Evolutionary conservation across 1,140 invertebrate species (phyloP).

Genomic region (Platyscapa corneri): DNA sequence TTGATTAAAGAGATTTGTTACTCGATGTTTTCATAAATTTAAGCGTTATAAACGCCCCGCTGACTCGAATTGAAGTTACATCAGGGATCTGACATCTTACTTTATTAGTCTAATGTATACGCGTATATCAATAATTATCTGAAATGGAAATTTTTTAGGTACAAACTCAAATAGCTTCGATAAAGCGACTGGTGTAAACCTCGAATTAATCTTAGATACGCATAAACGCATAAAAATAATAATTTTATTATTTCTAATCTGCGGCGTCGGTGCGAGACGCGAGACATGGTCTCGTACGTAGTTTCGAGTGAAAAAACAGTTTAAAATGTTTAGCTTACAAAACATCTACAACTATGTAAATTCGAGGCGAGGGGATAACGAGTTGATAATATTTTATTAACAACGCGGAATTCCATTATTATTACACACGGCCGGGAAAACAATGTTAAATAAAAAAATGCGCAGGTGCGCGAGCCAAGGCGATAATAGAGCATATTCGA

Average conservation of each 20-base stretch:
- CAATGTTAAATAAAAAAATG: not conserved
- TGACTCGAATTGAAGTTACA: not conserved
- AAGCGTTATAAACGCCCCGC: not conserved
- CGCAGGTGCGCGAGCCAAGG: not conserved
- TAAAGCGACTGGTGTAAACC: not conserved
- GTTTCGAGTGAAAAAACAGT: not conserved
- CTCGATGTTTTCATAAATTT: not conserved
- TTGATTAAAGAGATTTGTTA: not conserved
- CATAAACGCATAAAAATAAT: not conserved
- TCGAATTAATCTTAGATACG: not conserved
- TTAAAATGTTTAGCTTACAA: not conserved
- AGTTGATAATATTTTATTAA: not conserved
- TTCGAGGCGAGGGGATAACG: not conserved
- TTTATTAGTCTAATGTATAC: not conserved
- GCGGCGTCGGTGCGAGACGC: no score
- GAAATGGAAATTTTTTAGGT: not conserved
- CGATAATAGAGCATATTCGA: not conserved
- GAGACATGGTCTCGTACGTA: not conserved
- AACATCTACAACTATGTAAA: not conserved
- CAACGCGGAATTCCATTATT: not conserved
- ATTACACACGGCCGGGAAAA: not conserved
- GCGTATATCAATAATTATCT: not conserved
- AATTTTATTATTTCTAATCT: not conserved
- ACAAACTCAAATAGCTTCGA: not conserved
- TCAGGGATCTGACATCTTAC: not conserved